These are phyloP conservation scores for Motacilla alba DNA, from an alignment of 2,113 vertebrate genomes.

Conservation along the genomic window DNA sequence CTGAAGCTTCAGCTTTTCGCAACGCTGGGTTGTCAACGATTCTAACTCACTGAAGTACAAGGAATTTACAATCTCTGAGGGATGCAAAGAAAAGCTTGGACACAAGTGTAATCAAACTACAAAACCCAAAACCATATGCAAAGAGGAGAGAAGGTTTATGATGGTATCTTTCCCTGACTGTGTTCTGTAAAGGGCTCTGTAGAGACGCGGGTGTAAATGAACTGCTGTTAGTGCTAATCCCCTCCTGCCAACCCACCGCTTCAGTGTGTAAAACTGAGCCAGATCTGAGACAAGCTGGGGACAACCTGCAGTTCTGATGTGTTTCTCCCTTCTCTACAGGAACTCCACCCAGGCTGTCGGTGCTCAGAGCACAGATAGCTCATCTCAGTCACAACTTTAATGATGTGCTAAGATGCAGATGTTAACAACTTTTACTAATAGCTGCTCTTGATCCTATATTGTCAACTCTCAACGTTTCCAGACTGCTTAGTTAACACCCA, in stretches of 20 bases:
- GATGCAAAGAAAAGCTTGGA: background rate
- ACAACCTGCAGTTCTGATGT: background rate
- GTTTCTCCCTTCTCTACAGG: background rate
- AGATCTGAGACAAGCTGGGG: background rate
- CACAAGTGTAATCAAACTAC: background rate
- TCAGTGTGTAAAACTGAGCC: background rate
- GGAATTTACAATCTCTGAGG: background rate
- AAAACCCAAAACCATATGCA: background rate
- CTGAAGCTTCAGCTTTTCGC: background rate
- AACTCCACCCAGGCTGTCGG: rapidly evolving
- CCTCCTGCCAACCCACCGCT: background rate
- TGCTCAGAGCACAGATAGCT: background rate
- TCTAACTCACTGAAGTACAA: background rate
- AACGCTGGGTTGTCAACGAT: background rate
- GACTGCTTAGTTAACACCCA: background rate
- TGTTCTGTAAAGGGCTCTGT: background rate
- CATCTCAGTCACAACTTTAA: background rate
- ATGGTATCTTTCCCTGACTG: rapidly evolving
- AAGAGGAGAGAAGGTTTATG: background rate
- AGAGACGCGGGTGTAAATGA: background rate
- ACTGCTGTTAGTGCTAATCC: background rate
- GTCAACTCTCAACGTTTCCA: background rate
- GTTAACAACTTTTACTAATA: background rate
- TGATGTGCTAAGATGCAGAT: background rate
- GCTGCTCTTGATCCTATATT: background rate